phyloP scores from a whole-genome alignment of 2,888 invertebrate species.

The Rhodophaea formosa region DNA sequence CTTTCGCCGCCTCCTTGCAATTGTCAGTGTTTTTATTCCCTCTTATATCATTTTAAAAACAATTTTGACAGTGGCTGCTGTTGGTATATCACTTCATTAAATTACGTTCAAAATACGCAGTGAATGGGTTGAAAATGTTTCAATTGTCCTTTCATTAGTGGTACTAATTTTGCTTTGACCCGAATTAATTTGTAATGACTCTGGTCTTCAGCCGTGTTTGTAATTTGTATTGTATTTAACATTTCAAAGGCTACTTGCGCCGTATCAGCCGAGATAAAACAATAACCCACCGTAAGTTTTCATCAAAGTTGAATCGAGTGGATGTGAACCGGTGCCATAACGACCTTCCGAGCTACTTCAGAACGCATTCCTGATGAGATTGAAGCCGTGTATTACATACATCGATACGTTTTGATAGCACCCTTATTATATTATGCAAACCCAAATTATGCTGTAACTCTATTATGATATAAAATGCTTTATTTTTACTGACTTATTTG shows the following conservation, averaged over 20 bases:
- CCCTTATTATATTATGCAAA: not conserved
- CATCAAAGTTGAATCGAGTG: conserved; percentile 20
- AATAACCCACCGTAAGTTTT: conserved; percentile 20
- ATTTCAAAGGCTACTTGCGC: conserved; percentile 1
- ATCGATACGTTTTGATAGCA: not conserved
- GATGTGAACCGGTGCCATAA: conserved; percentile 16
- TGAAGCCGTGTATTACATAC: conserved; percentile 17
- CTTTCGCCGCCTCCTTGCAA: conserved; percentile 59
- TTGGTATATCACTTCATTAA: not conserved
- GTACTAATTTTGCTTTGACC: not conserved
- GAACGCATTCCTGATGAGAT: conserved; percentile 20
- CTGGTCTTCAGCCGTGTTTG: not conserved
- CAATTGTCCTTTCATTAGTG: conserved; percentile 2
- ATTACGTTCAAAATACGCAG: not conserved
- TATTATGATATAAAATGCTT: not conserved
- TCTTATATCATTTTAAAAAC: conserved; percentile 37
- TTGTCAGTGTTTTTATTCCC: conserved; percentile 59
- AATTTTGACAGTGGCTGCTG: conserved; percentile 26
- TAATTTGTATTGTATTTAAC: not conserved
- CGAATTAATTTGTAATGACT: not conserved
- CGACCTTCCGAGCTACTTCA: conserved; percentile 17
- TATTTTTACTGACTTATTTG: too few species aligned
- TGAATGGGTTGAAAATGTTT: not conserved
- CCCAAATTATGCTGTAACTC: not conserved
- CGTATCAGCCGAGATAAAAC: conserved; percentile 13